phyloP scores from a whole-genome alignment of 2,113 vertebrate genomes.

The Dasyprocta punctata region DNA sequence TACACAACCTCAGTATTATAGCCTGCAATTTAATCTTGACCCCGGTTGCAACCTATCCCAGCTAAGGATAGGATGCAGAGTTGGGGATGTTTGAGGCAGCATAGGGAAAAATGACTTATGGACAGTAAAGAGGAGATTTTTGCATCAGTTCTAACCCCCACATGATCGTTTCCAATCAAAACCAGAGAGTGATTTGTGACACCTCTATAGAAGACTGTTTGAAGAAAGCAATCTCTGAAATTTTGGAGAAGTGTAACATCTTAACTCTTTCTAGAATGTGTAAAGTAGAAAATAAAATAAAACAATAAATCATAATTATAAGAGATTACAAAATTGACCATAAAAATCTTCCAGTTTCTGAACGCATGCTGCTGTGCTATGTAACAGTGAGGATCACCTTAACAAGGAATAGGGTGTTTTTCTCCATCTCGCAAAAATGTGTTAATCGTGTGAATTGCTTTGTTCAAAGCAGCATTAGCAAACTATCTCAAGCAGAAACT shows the following conservation, averaged over 20 bases:
- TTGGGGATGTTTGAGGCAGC: background rate
- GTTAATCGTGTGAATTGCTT: background rate
- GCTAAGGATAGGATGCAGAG: too few species aligned
- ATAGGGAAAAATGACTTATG: background rate
- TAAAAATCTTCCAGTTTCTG: background rate
- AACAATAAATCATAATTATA: background rate
- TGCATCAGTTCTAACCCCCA: background rate
- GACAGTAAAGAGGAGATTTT: background rate
- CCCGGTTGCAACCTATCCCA: background rate
- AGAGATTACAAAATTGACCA: background rate
- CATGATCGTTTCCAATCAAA: background rate
- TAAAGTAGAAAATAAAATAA: slow-evolving; percentile 7
- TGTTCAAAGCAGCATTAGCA: background rate
- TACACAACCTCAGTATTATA: background rate
- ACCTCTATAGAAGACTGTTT: background rate
- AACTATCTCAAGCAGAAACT: background rate
- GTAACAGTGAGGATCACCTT: too few species aligned
- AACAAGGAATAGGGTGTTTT: too few species aligned
- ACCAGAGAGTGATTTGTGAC: background rate
- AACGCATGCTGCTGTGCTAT: accelerated
- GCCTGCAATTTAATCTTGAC: background rate
- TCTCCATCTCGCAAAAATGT: background rate
- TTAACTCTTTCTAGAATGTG: background rate
- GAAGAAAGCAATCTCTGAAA: background rate
- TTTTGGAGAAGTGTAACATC: background rate